Evolutionary conservation across 1,140 invertebrate genomes (phyloP), one percentile per base, ranked within the genome.

Genomic region (Chymomyza costata): DNA sequence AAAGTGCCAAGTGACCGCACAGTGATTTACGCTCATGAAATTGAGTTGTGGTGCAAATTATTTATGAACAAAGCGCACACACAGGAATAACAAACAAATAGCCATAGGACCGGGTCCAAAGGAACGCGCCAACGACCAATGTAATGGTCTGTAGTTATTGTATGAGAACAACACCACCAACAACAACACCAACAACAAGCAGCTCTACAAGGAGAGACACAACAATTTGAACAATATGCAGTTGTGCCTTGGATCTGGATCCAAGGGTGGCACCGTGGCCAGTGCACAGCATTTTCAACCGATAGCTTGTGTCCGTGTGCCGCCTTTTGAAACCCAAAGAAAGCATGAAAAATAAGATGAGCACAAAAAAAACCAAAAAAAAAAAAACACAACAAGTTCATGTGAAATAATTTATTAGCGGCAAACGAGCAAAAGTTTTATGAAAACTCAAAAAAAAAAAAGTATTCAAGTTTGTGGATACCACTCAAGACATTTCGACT

Each of bases 11-110:
- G 66, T 71, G 73, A 80, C 73, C 71, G 58, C 73, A 71, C 71
- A 64, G 73, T 78, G 71, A 78, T 78, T 78, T 78, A 78, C 73
- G 71, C 73, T 71, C 73, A 78, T 80, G 71, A 78, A 78, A 78
- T 78, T 78, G 71, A 78, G 71, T 73, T 78, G 71, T 78, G 71
- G 73, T 46, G 71, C 66, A 78, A 78, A 78, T 78, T 78, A 78
- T 78, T 78, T 78, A 78, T 78, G 71, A 78, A 78, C 63, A 80
- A 80, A 80, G 63, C 66, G 54, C 58, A 66, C 71, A 76, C 71
- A 70, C 65, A 78, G 70, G 61, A 65, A 74, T 67, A 74, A 74
- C 64, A 74, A 74, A 58, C 68, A 41, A 31, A 18, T 43, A 35
- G 30, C 25, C 28, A 15, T n/a, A 50, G 19, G 30, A 40, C 25